Percentiles rank a stretch among this genome's conserved stretches.
These are phyloP conservation scores for Zaprionus africanus DNA, from an alignment of 1,140 invertebrate genomes.

Conservation along the genomic window DNA sequence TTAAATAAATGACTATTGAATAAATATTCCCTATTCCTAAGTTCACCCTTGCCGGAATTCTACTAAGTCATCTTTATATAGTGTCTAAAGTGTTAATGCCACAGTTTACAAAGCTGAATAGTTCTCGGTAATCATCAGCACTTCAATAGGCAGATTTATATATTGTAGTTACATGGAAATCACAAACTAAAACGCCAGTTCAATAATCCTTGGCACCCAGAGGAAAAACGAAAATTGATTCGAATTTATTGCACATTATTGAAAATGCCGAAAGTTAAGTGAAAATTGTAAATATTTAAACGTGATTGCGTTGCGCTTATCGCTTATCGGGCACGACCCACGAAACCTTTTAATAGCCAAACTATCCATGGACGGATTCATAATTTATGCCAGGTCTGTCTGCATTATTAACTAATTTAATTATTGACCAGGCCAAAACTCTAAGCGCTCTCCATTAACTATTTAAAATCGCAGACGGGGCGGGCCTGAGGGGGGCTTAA, in stretches of 20 bases:
- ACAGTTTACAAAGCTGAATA: no score
- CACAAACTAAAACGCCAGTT: not conserved
- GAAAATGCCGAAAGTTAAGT: constrained; percentile 7
- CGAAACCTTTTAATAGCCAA: constrained; percentile 8
- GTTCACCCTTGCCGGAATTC: no score
- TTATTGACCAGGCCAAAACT: constrained; percentile 43
- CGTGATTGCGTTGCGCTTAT: not conserved
- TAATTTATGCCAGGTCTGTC: constrained; percentile 55
- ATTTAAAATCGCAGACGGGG: constrained; percentile 21
- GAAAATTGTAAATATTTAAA: constrained; percentile 13
- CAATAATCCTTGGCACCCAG: no score
- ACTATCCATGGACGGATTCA: constrained; percentile 32
- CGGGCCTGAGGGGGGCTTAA: not conserved
- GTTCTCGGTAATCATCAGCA: no score
- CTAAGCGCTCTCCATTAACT: constrained; percentile 41
- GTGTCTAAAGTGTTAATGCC: no score
- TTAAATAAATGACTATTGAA: no score
- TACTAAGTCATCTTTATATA: no score
- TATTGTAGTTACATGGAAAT: not conserved
- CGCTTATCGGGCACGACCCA: not conserved
- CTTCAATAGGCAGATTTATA: not conserved
- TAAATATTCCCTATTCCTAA: no score
- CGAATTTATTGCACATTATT: not conserved
- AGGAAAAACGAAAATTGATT: not conserved
- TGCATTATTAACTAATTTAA: constrained; percentile 63